These are phyloP conservation scores for Panagrolaimus sp. DNA, from an alignment of 1,140 invertebrate genomes.

Conservation along the genomic window DNA sequence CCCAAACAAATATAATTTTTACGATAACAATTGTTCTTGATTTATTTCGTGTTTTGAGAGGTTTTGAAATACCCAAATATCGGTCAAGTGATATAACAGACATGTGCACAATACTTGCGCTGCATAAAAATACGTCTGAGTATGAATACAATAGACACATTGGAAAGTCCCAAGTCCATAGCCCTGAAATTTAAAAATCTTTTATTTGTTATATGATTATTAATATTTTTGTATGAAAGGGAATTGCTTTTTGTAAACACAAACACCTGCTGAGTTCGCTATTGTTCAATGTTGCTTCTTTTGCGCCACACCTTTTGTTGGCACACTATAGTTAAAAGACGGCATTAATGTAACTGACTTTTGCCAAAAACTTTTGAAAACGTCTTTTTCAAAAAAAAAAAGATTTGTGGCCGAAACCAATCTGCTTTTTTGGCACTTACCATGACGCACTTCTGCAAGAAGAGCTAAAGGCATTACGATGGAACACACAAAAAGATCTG, in stretches of 20 bases:
- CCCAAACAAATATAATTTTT: slow-evolving; percentile 78
- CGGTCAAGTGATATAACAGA: slow-evolving; percentile 87
- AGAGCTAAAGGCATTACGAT: slow-evolving; percentile 58
- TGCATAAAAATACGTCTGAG: slow-evolving; percentile 87
- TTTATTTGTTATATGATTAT: not conserved
- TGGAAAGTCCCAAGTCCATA: slow-evolving; percentile 78
- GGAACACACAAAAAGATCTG: slow-evolving; percentile 61
- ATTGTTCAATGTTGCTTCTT: slow-evolving; percentile 16
- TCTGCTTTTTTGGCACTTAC: slow-evolving; percentile 24
- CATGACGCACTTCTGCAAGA: slow-evolving; percentile 47
- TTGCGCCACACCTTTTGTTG: not conserved
- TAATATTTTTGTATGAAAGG: slow-evolving; percentile 14
- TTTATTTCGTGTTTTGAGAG: slow-evolving; percentile 72
- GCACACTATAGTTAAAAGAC: not conserved
- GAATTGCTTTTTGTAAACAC: not conserved
- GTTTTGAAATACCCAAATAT: slow-evolving; percentile 82
- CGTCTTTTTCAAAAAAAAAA: slow-evolving; percentile 50
- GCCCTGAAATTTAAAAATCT: slow-evolving; percentile 67
- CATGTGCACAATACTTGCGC: slow-evolving; percentile 91
- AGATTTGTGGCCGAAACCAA: slow-evolving; percentile 60
- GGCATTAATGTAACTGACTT: not conserved
- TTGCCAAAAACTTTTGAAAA: not conserved
- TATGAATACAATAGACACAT: slow-evolving; percentile 89
- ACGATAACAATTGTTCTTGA: slow-evolving; percentile 73
- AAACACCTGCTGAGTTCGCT: slow-evolving; percentile 3